phyloP scores from a whole-genome alignment of 2,888 invertebrate genomes.

The Lingula anatina region DNA sequence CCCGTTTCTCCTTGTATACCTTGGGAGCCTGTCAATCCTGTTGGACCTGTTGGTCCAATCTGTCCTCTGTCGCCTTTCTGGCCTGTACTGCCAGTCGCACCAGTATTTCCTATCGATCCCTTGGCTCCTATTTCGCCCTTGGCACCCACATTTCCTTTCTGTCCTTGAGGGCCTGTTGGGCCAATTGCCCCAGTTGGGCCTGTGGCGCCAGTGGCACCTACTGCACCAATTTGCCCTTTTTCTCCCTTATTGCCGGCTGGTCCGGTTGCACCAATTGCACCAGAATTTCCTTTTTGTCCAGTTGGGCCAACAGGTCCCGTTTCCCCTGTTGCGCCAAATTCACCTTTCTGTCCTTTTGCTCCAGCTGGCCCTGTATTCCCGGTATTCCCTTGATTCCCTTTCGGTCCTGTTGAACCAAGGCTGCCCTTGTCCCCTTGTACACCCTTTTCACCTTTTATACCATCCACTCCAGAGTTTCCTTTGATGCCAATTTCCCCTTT shows the following conservation, averaged over 20 bases:
- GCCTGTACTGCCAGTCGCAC: slow-evolving; percentile 12
- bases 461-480: slow-evolving; percentile 7
- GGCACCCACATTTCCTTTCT: slow-evolving; percentile 3
- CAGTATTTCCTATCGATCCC: slow-evolving; percentile 39
- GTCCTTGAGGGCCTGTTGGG: slow-evolving; percentile 10
- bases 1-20: too few species aligned
- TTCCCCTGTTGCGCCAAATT: slow-evolving; percentile 6
- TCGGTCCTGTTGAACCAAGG: too few species aligned
- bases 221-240: slow-evolving; percentile 2
- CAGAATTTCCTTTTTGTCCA: slow-evolving; percentile 11
- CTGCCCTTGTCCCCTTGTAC: slow-evolving; percentile 1
- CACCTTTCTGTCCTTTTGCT: slow-evolving; percentile 48
- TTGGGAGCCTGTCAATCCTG: too few species aligned
- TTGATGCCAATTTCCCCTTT: slow-evolving; percentile 7
- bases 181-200: slow-evolving; percentile 10
- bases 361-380: slow-evolving; percentile 21
- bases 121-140: slow-evolving; percentile 6
- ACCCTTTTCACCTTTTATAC: slow-evolving; percentile 14
- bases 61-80: slow-evolving; percentile 53
- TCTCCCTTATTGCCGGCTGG: background rate
- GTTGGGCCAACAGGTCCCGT: too few species aligned
- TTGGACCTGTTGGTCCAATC: too few species aligned
- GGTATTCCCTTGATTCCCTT: background rate
- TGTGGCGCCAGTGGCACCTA: slow-evolving; percentile 17
- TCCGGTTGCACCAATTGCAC: background rate